Percentiles rank a stretch among this genome's conserved stretches.
phyloP scores from a whole-genome alignment of 2,797 vertebrate species.

The Microctenopoma steveboyesi region DNA sequence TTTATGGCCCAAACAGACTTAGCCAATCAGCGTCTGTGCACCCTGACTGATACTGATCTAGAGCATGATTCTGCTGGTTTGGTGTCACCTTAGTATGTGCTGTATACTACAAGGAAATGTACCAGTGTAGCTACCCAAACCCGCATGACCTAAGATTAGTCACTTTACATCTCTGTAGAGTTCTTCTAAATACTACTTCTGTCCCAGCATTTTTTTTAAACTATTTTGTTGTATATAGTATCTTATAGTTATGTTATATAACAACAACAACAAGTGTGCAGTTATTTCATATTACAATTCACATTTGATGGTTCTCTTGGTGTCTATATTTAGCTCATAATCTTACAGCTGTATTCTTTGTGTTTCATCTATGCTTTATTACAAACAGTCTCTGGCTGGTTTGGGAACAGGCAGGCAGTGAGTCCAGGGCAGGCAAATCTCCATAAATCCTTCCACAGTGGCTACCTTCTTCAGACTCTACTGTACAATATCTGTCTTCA shows the following conservation, averaged over 20 bases:
- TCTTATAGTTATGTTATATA: too few species aligned
- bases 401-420: slow-evolving; percentile 54
- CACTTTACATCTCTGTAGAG: too few species aligned
- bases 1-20: slow-evolving; percentile 4
- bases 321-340: neutral
- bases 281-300: neutral
- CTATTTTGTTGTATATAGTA: too few species aligned
- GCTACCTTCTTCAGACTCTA: slow-evolving; percentile 69
- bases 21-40: neutral
- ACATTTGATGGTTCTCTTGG: neutral
- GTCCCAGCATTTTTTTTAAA: too few species aligned
- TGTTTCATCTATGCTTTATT: neutral
- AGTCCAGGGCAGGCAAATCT: slow-evolving; percentile 69
- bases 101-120: neutral
- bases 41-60: neutral
- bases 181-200: too few species aligned
- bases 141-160: neutral
- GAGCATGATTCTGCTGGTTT: neutral
- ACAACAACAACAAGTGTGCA: too few species aligned
- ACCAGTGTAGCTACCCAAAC: neutral
- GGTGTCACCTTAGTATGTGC: neutral
- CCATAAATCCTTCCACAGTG: slow-evolving; percentile 76
- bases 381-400: slow-evolving; percentile 24
- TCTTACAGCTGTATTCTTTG: neutral
- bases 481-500: slow-evolving; percentile 80